Evolutionary conservation across 2,797 vertebrate species (phyloP).

Genomic region (Allobates femoralis): DNA sequence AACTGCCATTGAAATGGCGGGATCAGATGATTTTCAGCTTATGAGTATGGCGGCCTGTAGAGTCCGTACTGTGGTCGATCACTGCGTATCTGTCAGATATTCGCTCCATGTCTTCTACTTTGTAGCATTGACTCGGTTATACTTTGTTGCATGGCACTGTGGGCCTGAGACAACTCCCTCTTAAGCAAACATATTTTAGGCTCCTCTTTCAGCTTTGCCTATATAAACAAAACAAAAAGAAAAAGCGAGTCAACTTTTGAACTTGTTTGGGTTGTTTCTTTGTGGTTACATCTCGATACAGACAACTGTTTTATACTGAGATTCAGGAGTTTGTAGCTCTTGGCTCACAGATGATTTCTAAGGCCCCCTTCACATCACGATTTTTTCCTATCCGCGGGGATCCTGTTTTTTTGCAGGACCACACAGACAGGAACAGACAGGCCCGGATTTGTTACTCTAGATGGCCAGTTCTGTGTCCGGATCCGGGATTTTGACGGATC

Average conservation of each 20-base stretch:
- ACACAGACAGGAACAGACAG: too few species aligned
- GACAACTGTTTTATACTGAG: conserved; percentile 33
- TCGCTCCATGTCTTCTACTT: background rate
- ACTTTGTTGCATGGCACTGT: background rate
- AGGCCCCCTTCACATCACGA: too few species aligned
- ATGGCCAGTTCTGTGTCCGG: too few species aligned
- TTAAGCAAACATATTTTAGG: conserved; percentile 43
- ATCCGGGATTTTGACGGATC: too few species aligned
- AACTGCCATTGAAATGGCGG: too few species aligned
- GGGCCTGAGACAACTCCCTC: conserved; percentile 7
- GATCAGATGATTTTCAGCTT: too few species aligned
- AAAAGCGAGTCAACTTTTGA: conserved; percentile 48
- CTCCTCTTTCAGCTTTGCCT: conserved; percentile 42
- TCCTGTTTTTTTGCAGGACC: too few species aligned
- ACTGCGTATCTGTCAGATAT: background rate
- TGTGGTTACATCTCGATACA: conserved; percentile 39
- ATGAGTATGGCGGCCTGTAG: too few species aligned
- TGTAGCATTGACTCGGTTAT: background rate
- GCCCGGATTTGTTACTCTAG: too few species aligned
- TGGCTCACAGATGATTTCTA: conserved; percentile 19
- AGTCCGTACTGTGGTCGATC: background rate
- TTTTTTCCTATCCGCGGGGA: too few species aligned
- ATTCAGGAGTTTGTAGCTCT: conserved; percentile 31
- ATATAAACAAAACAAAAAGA: conserved; percentile 50
- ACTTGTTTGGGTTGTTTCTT: conserved; percentile 37